Percentiles rank a stretch among this genome's conserved stretches.
These are phyloP conservation scores for Desoria tigrina DNA, from an alignment of 2,888 invertebrate genomes.

Conservation along the genomic window DNA sequence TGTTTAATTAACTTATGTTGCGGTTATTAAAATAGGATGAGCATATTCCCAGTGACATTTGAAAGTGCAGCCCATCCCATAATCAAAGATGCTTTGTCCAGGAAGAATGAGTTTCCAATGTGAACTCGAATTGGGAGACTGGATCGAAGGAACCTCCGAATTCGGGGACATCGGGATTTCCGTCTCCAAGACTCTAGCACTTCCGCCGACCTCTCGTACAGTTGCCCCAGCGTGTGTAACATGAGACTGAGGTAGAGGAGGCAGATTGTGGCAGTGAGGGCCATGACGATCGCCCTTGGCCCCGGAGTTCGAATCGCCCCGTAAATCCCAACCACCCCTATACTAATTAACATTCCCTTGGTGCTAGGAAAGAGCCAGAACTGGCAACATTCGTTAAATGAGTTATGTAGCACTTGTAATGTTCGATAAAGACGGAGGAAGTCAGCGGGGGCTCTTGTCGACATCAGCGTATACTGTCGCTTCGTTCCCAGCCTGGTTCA, in stretches of 20 bases:
- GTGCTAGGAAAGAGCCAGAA: slow-evolving; percentile 26
- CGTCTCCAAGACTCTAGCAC: slow-evolving; percentile 19
- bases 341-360: slow-evolving; percentile 17
- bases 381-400: slow-evolving; percentile 21
- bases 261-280: slow-evolving; percentile 4
- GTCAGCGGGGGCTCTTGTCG: not conserved
- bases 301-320: slow-evolving; percentile 26
- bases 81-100: too few species aligned
- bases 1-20: too few species aligned
- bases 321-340: slow-evolving; percentile 19
- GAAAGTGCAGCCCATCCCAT: too few species aligned
- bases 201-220: slow-evolving; percentile 10
- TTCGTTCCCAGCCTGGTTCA: too few species aligned
- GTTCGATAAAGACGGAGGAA: slow-evolving; percentile 15
- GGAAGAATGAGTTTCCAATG: too few species aligned
- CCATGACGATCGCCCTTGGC: slow-evolving; percentile 27
- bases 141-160: slow-evolving; percentile 15
- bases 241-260: slow-evolving; percentile 23
- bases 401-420: slow-evolving; percentile 27
- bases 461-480: too few species aligned
- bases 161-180: not conserved
- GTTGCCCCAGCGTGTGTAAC: slow-evolving; percentile 27
- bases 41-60: too few species aligned
- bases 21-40: too few species aligned
- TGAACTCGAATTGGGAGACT: slow-evolving; percentile 17